Evolutionary conservation across 2,888 invertebrate species (phyloP).

Genomic region (Adineta ricciae): DNA sequence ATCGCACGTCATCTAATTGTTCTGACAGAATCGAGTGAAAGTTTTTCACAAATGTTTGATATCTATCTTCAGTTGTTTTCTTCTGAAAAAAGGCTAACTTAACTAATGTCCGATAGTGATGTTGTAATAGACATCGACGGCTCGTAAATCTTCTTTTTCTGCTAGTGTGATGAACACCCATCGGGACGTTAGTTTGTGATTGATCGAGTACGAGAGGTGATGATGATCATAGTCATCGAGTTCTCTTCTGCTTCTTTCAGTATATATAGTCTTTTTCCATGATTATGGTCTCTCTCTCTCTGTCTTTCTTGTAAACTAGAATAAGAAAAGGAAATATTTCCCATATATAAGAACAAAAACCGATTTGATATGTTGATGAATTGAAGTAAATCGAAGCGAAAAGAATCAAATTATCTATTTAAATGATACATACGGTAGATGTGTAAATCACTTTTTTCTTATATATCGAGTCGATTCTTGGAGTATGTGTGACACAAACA

Average conservation of each 20-base stretch:
- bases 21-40: neutral
- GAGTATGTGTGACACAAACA: neutral
- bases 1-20: neutral
- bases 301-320: too few species aligned
- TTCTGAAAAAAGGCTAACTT: neutral
- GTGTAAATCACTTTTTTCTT: neutral
- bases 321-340: neutral
- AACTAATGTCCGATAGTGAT: neutral
- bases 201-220: conserved; percentile 12
- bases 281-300: neutral
- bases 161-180: conserved; percentile 12
- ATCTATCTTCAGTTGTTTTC: neutral
- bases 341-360: neutral
- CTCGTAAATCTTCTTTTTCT: conserved; percentile 4
- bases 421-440: neutral
- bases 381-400: conserved; percentile 1
- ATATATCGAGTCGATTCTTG: neutral
- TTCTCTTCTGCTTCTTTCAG: neutral
- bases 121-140: conserved; percentile 6
- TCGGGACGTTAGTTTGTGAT: conserved; percentile 4
- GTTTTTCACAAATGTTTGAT: neutral
- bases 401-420: neutral
- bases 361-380: neutral
- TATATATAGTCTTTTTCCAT: neutral
- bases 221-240: conserved; percentile 9